Base-by-base conservation (phyloP, 2,797 vertebrate species). In the Sebastes miniatus region DNA sequence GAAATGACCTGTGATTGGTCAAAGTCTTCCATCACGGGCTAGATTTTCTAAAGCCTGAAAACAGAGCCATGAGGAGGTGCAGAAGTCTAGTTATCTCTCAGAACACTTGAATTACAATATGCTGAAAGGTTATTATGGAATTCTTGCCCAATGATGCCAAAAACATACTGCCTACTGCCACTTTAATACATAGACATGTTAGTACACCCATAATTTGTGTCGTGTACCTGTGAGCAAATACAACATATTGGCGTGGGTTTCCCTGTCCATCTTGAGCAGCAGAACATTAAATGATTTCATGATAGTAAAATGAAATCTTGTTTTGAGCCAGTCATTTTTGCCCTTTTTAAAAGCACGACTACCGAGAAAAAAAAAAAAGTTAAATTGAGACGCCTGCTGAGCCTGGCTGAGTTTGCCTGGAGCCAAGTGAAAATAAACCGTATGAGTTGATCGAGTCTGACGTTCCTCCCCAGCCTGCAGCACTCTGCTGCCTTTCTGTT, bases 371-470 rank as follows among this genome's bases (percentile, higher is more conserved):
- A 88, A 86, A 83, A 76, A 79, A 88, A 87, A 84, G 68, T 87
- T 71, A 56, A 52, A 74, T 85, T 69, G 80, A 85, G 81, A 88
- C 31, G 90, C 92, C 92, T 92, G 87, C 93, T 92, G 93, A 90
- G 93, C 83, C 77, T 76, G 85, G 81, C 86, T 82, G 77, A 70
- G 81, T 86, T 88, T 58, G 88, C 90, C 90, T 58, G 39, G 57
- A 92, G 90, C 91, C 80, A 83, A 87, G 90, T 92, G 89, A 91
- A 93, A 92, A 93, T 92, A 91, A 93, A 85, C 87, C 71, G 29
- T 76, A 74, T 92, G 94, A 94, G 87, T 76, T 94, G 93, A 94
- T 95, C 39, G 83, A 90, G 80, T 92, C 79, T 94, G 94, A 95
- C 93, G 78, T 93, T 84, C 80, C 89, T 83, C 83, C 79, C 72